Percentiles rank a stretch among this genome's conserved stretches.
These are phyloP conservation scores for Leptoclinus maculatus DNA, from an alignment of 2,797 vertebrate genomes.

Conservation along the genomic window DNA sequence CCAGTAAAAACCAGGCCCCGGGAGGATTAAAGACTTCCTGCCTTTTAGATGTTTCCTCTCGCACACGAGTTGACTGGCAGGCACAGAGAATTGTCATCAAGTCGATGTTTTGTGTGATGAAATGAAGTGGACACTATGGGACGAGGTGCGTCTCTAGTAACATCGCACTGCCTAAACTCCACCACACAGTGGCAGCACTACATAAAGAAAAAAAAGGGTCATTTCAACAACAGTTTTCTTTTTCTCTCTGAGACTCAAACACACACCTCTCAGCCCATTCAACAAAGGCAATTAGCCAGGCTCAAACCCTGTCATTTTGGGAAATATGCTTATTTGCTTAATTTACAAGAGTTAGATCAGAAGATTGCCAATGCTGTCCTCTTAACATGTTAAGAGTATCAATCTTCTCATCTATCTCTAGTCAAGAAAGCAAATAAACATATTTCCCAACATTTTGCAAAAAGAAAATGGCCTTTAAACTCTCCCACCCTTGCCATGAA, in stretches of 20 bases:
- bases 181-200: conserved; percentile 67
- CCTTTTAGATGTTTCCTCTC: conserved; percentile 57
- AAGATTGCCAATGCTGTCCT: not conserved
- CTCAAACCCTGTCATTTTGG: not conserved
- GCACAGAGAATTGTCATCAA: conserved; percentile 11
- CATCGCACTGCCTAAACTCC: conserved; percentile 17
- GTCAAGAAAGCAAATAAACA: not conserved
- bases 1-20: conserved; percentile 44
- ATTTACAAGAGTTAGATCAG: not conserved
- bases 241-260: not conserved
- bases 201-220: not conserved
- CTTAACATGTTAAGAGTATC: not conserved
- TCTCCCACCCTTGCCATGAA: not conserved
- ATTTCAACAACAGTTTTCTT: not conserved
- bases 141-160: not conserved
- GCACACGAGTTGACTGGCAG: conserved; percentile 34
- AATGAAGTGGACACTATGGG: not conserved
- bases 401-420: not conserved
- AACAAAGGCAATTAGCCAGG: not conserved
- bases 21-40: conserved; percentile 67
- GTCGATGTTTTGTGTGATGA: conserved; percentile 21
- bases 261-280: not conserved
- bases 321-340: not conserved
- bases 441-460: not conserved
- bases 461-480: not conserved